Conservation (phyloP, 2,888 invertebrate species). For the Ormyrus rosae region DNA sequence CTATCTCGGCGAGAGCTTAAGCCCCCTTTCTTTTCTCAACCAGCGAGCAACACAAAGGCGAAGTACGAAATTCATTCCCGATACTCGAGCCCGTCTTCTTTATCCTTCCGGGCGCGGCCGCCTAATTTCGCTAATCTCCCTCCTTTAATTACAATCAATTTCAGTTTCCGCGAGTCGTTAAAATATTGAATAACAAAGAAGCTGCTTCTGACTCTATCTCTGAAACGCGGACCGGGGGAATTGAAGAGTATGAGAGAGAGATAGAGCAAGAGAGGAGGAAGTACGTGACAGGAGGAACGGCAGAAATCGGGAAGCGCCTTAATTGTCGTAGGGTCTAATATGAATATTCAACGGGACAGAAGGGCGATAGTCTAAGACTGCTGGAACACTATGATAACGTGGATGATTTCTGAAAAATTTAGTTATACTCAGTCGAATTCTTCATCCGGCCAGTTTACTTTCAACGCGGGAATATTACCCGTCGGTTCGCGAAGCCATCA, state of each 20-base stretch:
- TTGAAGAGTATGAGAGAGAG: constrained; percentile 14
- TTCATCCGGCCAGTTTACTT: not conserved
- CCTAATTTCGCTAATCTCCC: constrained; percentile 41
- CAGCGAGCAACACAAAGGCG: not conserved
- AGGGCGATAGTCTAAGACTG: constrained; percentile 7
- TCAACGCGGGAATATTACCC: not conserved
- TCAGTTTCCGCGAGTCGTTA: constrained; percentile 11
- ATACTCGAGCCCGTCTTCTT: constrained; percentile 6
- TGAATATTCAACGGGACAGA: constrained; percentile 45
- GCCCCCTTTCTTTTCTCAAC: not conserved
- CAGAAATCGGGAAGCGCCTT: constrained; percentile 11
- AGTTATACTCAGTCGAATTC: not conserved
- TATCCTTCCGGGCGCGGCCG: not conserved
- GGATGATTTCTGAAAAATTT: constrained; percentile 14
- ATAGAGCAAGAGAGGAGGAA: constrained; percentile 4
- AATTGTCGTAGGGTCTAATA: not conserved
- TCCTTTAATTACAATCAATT: constrained; percentile 46
- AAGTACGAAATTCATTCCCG: constrained; percentile 21
- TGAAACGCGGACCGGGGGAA: not conserved
- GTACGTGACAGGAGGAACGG: constrained; percentile 15
- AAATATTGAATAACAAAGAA: constrained; percentile 47
- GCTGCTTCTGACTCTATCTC: constrained; percentile 3
- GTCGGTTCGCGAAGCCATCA: not conserved
- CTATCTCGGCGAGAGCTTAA: not conserved
- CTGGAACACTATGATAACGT: constrained; percentile 23